Percentiles rank a stretch among this genome's conserved stretches.
These are phyloP conservation scores for Neoitamus cyanurus DNA, from an alignment of 2,888 invertebrate species.

Conservation along the genomic window DNA sequence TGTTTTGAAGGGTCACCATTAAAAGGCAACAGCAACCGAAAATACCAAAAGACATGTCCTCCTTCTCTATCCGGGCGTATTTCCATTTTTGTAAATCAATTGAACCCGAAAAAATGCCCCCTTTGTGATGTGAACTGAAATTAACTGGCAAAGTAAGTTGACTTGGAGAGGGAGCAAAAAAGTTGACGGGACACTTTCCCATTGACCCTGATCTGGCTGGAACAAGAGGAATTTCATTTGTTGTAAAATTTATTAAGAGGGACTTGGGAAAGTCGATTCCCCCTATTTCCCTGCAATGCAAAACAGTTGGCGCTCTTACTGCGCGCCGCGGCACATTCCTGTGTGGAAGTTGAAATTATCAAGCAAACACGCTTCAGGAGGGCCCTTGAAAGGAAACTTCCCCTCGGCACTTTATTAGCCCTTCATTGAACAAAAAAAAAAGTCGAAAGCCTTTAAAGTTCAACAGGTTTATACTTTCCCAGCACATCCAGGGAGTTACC, in stretches of 20 bases:
- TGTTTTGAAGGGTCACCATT: not conserved
- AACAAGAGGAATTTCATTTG: not conserved
- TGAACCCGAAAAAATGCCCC: not conserved
- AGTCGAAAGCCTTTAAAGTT: not conserved
- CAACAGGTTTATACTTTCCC: slow-evolving; percentile 1
- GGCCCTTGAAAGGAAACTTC: not conserved
- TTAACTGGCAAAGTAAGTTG: not conserved
- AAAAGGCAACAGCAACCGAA: not conserved
- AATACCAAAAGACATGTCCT: not conserved
- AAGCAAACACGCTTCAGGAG: not conserved
- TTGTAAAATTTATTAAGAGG: not conserved
- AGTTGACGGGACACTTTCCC: not conserved
- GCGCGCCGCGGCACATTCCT: not conserved
- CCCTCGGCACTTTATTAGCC: slow-evolving; percentile 1
- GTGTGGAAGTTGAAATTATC: not conserved
- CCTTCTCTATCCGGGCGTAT: not conserved
- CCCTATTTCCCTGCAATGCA: not conserved
- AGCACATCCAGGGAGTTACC: not conserved
- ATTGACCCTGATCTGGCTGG: not conserved
- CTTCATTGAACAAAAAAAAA: not conserved
- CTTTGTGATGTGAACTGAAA: not conserved
- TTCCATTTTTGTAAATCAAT: not conserved
- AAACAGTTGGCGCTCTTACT: not conserved
- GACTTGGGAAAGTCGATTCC: not conserved
- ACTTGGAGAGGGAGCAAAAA: not conserved